Base-by-base conservation (phyloP, 2,113 vertebrate genomes). In the Engraulis encrasicolus region DNA sequence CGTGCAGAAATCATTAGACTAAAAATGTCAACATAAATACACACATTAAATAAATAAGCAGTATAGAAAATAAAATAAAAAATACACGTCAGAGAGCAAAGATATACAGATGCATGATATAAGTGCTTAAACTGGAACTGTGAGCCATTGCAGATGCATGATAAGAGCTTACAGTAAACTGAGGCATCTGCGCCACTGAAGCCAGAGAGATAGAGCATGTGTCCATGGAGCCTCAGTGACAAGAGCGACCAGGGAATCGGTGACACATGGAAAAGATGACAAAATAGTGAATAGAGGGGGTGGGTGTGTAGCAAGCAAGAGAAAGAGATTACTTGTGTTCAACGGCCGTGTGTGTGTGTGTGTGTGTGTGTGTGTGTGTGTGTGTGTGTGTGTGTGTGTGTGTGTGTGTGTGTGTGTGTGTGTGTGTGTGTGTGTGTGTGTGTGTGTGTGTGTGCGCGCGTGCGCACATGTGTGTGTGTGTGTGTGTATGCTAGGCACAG, bases 351-450 rank as follows among this genome's bases (percentile, higher is more conserved):
- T 79, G 9, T 79, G 78, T 45, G 17, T 79, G 78, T 79, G 37
- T 45, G 37, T 37, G 31, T 23, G 78, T 79, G 78, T 20, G 34
- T 45, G 34, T 38, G n/a, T 49, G 38, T 11, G 34, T 80, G 34
- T 37, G 6, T 79, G 34, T 79, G 78, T 45, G 17, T 79, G 78
- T 79, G 37, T 79, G 78, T 37, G 31, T 23, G 78, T 79, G 78
- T 48, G 34, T 79, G 34, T 38, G 6, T 6, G 34, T 79, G 78
- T 79, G 78, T 79, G 78, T 79, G 78, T 79, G 78, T 79, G 0
- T 79, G 78, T 38, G 34, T 79, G 78, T 48, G 34, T 79, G 34
- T 79, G 78, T 38, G 12, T 78, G 77, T 37, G 14, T 78, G 31
- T 78, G 7, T 6, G 77, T 37, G 14, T 20, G 78, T 6, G 31